Evolutionary conservation across 2,888 invertebrate species (phyloP).

Genomic region (Phymatocera aterrima): DNA sequence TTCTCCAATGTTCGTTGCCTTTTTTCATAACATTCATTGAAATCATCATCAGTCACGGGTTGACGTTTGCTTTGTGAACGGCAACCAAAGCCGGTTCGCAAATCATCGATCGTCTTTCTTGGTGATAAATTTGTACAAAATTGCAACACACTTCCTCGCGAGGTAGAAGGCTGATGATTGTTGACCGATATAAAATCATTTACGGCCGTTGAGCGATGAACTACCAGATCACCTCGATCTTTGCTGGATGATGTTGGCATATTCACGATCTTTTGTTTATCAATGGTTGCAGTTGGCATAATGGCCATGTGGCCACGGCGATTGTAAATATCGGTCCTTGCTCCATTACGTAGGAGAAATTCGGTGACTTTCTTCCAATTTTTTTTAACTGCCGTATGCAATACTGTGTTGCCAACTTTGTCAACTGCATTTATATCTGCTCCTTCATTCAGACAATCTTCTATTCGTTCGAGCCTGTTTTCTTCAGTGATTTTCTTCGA

Average conservation of each 20-base stretch:
- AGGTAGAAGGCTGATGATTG: not conserved
- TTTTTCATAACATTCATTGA: not conserved
- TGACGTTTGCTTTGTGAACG: not conserved
- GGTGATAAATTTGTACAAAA: not conserved
- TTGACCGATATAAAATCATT: not conserved
- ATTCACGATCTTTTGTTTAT: not conserved
- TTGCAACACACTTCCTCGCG: not conserved
- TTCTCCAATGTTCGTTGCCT: not conserved
- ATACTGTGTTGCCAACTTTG: not conserved
- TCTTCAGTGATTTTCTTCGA: not conserved
- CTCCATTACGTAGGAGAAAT: not conserved
- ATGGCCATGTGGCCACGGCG: not conserved
- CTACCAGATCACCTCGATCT: not conserved
- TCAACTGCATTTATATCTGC: too few relatives aligned
- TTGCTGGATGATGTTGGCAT: not conserved
- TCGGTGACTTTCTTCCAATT: not conserved
- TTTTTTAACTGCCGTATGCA: not conserved
- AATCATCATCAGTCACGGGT: not conserved
- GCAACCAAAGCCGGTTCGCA: not conserved
- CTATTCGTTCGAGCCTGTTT: too few relatives aligned
- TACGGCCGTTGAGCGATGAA: not conserved
- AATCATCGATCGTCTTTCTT: not conserved
- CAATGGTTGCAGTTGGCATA: not conserved
- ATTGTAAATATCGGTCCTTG: too few relatives aligned
- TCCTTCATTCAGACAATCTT: too few relatives aligned